Evolutionary conservation across 2,113 vertebrate genomes (phyloP), one percentile per base, ranked within the genome.

Genomic region (Pyxicephalus adspersus): DNA sequence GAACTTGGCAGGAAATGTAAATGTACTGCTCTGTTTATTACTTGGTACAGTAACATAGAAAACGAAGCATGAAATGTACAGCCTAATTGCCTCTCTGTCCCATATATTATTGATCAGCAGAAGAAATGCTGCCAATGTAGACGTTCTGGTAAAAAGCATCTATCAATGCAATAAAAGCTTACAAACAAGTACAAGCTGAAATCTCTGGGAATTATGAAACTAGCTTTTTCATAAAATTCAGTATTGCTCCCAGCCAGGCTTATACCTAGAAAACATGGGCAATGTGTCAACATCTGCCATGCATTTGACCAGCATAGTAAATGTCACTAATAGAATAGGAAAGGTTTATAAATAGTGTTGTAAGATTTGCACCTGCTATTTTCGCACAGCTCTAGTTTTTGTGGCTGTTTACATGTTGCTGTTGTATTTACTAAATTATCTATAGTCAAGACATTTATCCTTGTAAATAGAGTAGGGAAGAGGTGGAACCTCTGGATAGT

Each of bases 91-190:
- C 58, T 82, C 71, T 66, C 52, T 25, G n/a, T 51, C 45, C 52
- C 70, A 82, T 82, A 57, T 61, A 82, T 75, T 82, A 82, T 82
- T 82, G 71, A 82, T 82, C 22, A 66, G 70, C 22, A 52, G 70
- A 82, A 66, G 68, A 81, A 81, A 74, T 74, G 61, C 45, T 75
- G 79, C 26, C 80, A 75, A 51, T 67, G 71, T 64, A 82, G 63
- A 66, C 70, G 66, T 81, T 81, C 61, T 81, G 45, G 50, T 74
- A 75, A 75, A 81, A 75, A 34, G 70, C 28, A 82, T 75, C 68
- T 57, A 52, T 64, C 80, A 82, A 66, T 55, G 58, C 58, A 54
- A 58, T 75, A 81, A 75, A 25, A 29, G 55, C 45, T 52, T 34
- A 25, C 50, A 75, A 45, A 50, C 9, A 61, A 79, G 31, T 22